These are phyloP conservation scores for Agrochola litura DNA, from an alignment of 2,888 invertebrate genomes.

Conservation along the genomic window DNA sequence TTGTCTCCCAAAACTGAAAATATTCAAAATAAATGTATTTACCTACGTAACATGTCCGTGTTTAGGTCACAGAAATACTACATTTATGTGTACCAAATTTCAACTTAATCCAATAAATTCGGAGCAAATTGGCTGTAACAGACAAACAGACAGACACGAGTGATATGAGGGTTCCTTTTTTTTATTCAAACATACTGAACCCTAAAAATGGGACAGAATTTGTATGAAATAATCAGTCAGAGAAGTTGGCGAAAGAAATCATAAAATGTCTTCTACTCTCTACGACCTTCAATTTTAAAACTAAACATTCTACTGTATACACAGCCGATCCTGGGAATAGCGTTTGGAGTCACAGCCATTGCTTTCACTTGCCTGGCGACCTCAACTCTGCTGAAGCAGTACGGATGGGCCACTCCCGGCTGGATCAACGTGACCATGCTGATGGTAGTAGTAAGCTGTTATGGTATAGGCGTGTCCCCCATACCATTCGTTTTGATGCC, in stretches of 20 bases:
- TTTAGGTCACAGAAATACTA: too few relatives aligned
- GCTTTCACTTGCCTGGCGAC: constrained; percentile 68
- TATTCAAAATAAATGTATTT: too few relatives aligned
- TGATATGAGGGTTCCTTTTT: too few relatives aligned
- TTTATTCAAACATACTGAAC: too few relatives aligned
- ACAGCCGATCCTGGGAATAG: constrained; percentile 68
- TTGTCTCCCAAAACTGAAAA: too few relatives aligned
- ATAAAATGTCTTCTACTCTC: not conserved
- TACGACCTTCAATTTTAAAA: not conserved
- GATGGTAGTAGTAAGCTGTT: constrained; percentile 67
- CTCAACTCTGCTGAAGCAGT: constrained; percentile 62
- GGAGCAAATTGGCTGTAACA: too few relatives aligned
- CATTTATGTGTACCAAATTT: too few relatives aligned
- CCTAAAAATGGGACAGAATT: not conserved
- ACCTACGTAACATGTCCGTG: too few relatives aligned
- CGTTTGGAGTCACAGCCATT: constrained; percentile 60
- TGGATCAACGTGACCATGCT: constrained; percentile 74
- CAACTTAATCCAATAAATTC: too few relatives aligned
- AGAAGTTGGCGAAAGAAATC: not conserved
- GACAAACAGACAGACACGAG: too few relatives aligned
- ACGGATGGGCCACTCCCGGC: constrained; percentile 64
- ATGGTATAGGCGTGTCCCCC: constrained; percentile 72
- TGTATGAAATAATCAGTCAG: not conserved
- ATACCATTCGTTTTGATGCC: constrained; percentile 77
- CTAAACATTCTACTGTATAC: not conserved